Base-by-base conservation (phyloP, 2,797 vertebrate genomes). In the Thalassophryne amazonica region DNA sequence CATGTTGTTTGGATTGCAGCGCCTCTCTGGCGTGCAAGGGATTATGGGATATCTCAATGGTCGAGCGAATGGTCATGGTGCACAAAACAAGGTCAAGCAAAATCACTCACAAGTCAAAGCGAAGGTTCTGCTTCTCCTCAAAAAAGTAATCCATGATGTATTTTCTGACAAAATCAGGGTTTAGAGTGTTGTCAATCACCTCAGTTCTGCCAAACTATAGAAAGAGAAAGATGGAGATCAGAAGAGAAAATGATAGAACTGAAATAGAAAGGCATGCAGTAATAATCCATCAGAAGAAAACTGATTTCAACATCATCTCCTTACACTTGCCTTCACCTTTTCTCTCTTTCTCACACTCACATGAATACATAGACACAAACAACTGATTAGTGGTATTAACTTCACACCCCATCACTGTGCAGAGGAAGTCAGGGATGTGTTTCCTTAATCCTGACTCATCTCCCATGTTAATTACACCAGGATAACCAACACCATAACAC, bases 131-230 rank as follows among this genome's bases (percentile, higher is more conserved):
- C 72, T 95, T 95, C 87, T 98, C 95, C 86, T 98, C 96, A 22
- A 98, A 98, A 85, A 94, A 97, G 81, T 97, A 98, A 81, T 98
- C 93, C 18, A 97, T 87, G 46, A 98, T 94, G 61, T 97, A 98
- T 76, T 98, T 98, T 71, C 92, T 90, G 43, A 98, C 93, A 38
- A 98, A 98, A 78, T 98, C 96, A 0, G 96, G 96, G 77, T 97
- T 95, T 46, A 97, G 84, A 0, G 94, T 94, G 87, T 98, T 98
- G 89, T 97, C 94, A 6, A 98, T 98, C 77, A 97, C 94, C 73
- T 98, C 95, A 0, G 96, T 98, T 60, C 95, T 91, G 51, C 95
- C 95, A 20, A 97, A 98, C 95, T 97, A 79, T 28, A 57, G 30
- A 55, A 18, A 8, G 22, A 62, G 4, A 56, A 55, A 53, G 33